phyloP scores from a whole-genome alignment of 64 coral and sea anemone species.

The Actinia tenebrosa region DNA sequence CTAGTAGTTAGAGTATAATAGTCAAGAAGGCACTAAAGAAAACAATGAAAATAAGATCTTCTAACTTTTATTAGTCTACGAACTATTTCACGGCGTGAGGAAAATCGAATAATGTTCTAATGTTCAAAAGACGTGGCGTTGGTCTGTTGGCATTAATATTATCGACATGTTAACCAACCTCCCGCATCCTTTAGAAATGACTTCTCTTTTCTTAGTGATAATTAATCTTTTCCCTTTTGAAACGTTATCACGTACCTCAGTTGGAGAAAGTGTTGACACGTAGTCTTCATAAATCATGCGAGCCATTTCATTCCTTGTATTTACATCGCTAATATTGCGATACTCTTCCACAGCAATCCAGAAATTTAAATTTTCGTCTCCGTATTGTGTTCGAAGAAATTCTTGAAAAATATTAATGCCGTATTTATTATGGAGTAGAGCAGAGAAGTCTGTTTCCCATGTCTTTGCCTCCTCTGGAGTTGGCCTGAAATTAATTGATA shows the following conservation, averaged over 20 bases:
- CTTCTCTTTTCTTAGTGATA: neutral
- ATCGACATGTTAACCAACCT: neutral
- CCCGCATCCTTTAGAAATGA: neutral
- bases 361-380: slow-evolving; percentile 91
- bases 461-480: slow-evolving; percentile 72
- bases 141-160: neutral
- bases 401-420: slow-evolving; percentile 86
- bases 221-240: neutral
- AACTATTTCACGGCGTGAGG: no score
- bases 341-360: slow-evolving; percentile 97
- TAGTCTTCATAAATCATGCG: slow-evolving; percentile 91
- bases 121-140: neutral
- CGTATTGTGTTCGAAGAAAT: slow-evolving; percentile 86
- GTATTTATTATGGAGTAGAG: slow-evolving; percentile 71
- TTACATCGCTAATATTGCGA: slow-evolving; percentile 38
- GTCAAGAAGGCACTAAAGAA: no score
- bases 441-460: slow-evolving; percentile 73
- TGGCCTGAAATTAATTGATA: slow-evolving; percentile 37
- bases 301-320: slow-evolving; percentile 43
- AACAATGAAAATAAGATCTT: no score
- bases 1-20: no score
- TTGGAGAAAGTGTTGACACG: slow-evolving; percentile 92
- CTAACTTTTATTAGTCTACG: no score
- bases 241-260: slow-evolving; percentile 64
- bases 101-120: no score